Percentiles rank a stretch among this genome's conserved stretches.
These are phyloP conservation scores for Capra hircus DNA, from an alignment of 2,113 vertebrate genomes.

Conservation along the genomic window DNA sequence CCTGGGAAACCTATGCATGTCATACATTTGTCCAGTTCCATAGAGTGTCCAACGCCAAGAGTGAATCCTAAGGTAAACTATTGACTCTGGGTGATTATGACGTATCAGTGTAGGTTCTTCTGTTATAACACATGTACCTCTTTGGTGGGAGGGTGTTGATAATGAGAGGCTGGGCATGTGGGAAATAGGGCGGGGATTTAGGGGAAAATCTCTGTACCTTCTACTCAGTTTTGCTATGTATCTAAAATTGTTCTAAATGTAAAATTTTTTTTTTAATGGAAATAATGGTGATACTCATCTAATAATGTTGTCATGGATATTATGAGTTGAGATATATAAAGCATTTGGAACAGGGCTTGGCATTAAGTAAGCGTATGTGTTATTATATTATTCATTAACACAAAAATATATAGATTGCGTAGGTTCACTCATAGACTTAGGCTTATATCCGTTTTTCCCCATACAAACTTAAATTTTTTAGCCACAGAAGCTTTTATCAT, in stretches of 20 bases:
- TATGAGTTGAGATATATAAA: not conserved
- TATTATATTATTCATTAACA: not conserved
- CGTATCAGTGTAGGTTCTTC: not conserved
- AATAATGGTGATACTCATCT: not conserved
- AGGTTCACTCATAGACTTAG: not conserved
- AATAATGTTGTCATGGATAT: not conserved
- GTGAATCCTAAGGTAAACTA: not conserved
- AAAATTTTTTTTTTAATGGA: not conserved
- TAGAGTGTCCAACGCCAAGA: not conserved
- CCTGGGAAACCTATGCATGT: not conserved
- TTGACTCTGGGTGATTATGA: not conserved
- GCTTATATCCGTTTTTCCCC: not conserved
- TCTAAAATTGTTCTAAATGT: not conserved
- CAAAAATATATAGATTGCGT: not conserved
- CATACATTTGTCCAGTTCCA: not conserved
- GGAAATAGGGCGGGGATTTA: accelerated
- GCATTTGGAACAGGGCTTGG: not conserved
- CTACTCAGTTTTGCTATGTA: not conserved
- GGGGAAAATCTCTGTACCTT: not conserved
- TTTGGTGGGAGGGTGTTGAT: too few species aligned
- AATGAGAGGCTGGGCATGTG: not conserved
- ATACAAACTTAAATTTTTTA: not conserved
- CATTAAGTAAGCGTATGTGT: not conserved
- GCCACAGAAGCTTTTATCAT: not conserved
- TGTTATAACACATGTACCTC: not conserved